Percentiles rank a stretch among this genome's conserved stretches.
phyloP scores from a whole-genome alignment of 2,888 invertebrate genomes.

The Apantesis nais region DNA sequence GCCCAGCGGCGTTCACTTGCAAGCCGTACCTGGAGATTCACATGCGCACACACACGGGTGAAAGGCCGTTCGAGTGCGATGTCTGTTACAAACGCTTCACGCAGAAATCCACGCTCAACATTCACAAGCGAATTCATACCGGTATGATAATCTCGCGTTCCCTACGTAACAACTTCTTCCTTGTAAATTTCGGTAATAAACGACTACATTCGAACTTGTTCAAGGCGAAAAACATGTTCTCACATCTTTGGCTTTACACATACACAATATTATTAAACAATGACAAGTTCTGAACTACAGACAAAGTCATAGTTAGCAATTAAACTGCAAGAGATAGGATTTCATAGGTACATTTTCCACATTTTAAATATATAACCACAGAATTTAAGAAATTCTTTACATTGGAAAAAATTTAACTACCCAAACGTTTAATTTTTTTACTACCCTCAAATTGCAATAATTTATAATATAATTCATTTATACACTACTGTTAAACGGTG shows the following conservation, averaged over 20 bases:
- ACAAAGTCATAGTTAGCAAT: background rate
- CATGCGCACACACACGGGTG: slow-evolving; percentile 86
- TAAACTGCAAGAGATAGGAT: background rate
- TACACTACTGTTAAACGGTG: no score
- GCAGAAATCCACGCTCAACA: slow-evolving; percentile 86
- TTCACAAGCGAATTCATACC: slow-evolving; percentile 86
- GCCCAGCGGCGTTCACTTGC: slow-evolving; percentile 86
- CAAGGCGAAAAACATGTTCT: slow-evolving; percentile 49
- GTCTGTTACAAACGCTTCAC: slow-evolving; percentile 86
- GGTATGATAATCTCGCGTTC: slow-evolving; percentile 67
- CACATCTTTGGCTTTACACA: background rate
- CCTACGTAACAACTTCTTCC: slow-evolving; percentile 13
- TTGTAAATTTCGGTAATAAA: slow-evolving; percentile 6
- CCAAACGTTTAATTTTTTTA: background rate
- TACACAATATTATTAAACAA: background rate
- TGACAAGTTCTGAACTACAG: background rate
- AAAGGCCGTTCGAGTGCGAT: slow-evolving; percentile 85
- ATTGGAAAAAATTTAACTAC: background rate
- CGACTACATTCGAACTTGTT: slow-evolving; percentile 20
- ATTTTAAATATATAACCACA: background rate
- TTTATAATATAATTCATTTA: no score
- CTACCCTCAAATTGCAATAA: background rate
- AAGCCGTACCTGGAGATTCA: slow-evolving; percentile 88
- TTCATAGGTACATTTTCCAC: background rate
- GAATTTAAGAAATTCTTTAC: background rate